Percentiles rank a stretch among this genome's conserved stretches.
Evolutionary conservation across 2,113 vertebrate species (phyloP).

Genomic region (Clarias batrachus): DNA sequence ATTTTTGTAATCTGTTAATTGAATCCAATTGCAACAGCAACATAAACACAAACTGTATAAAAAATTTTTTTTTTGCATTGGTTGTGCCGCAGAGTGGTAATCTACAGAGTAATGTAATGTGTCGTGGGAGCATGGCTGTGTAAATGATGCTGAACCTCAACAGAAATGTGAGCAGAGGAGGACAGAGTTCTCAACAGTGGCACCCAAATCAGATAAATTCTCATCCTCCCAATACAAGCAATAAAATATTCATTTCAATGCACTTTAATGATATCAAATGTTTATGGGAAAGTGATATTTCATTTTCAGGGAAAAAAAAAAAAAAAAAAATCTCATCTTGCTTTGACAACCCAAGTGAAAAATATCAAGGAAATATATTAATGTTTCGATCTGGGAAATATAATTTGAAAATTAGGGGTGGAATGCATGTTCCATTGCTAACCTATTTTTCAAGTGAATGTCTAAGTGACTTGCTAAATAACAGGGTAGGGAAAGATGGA

Average conservation of each 20-base stretch:
- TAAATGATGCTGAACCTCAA: conserved; percentile 22
- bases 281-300: conserved; percentile 22
- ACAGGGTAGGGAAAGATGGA: conserved; percentile 7
- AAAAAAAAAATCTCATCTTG: conserved; percentile 10
- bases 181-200: background rate
- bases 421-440: conserved; percentile 25
- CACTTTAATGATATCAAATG: conserved; percentile 28
- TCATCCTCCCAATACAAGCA: background rate
- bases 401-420: conserved; percentile 2
- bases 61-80: conserved; percentile 16
- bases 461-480: conserved; percentile 13
- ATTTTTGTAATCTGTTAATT: background rate
- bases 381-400: conserved; percentile 24
- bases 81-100: background rate
- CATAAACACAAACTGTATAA: conserved; percentile 16
- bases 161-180: conserved; percentile 9
- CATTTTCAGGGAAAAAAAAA: background rate
- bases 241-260: conserved; percentile 14
- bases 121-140: conserved; percentile 15
- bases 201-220: background rate
- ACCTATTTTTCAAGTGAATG: background rate
- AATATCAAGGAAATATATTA: conserved; percentile 30
- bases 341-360: background rate
- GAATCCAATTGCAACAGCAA: background rate
- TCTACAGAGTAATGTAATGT: conserved; percentile 37